These are phyloP conservation scores for Griposia aprilina DNA, from an alignment of 2,888 invertebrate genomes.

Conservation along the genomic window DNA sequence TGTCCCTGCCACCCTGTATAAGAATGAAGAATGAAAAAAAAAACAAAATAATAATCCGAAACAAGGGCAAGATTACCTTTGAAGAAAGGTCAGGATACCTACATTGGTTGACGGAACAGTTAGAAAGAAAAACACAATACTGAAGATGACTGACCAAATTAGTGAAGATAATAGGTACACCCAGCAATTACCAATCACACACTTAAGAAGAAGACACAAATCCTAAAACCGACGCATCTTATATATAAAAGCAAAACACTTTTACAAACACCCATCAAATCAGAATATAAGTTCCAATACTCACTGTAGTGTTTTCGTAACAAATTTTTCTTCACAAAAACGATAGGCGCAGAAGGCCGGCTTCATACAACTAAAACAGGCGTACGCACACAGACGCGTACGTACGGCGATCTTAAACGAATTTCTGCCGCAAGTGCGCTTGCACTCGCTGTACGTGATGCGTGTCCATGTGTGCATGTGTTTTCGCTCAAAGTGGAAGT, in stretches of 20 bases:
- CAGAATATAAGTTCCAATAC: constrained; percentile 32
- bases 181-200: not conserved
- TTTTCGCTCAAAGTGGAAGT: not conserved
- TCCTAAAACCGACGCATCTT: no score
- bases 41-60: no score
- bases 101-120: no score
- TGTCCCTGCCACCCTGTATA: no score
- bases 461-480: not conserved
- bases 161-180: no score
- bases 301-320: constrained; percentile 37
- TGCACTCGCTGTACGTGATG: not conserved
- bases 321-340: constrained; percentile 23
- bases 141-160: no score
- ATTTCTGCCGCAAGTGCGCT: not conserved
- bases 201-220: not conserved
- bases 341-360: not conserved
- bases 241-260: not conserved
- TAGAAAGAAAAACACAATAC: no score
- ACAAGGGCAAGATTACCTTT: no score
- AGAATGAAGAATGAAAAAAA: no score
- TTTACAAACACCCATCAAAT: constrained; percentile 38
- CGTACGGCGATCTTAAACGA: not conserved
- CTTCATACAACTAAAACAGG: not conserved
- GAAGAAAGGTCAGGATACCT: no score
- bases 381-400: not conserved